Conservation (phyloP, 1,140 invertebrate species). For the Hyposmocoma kahamanoa region DNA sequence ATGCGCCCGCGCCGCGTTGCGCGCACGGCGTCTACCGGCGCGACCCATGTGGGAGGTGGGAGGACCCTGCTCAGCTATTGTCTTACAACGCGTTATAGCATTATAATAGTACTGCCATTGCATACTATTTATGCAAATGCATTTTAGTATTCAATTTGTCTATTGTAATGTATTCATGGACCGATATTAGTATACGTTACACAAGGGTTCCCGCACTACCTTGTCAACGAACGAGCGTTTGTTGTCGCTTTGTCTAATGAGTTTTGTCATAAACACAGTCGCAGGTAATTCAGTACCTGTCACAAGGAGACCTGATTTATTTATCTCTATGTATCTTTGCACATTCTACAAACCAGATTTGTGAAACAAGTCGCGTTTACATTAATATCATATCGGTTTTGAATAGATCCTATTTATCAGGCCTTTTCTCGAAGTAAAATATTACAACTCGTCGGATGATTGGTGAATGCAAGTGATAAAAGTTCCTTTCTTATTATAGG, state of each 20-base stretch:
- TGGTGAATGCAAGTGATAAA: constrained; percentile 16
- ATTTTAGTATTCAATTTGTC: constrained; percentile 62
- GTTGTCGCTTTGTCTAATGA: constrained; percentile 20
- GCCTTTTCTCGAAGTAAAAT: constrained; percentile 3
- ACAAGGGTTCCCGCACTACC: constrained; percentile 28
- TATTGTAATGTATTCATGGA: constrained; percentile 47
- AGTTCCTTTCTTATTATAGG: constrained; percentile 3
- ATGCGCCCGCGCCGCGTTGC: constrained; percentile 41
- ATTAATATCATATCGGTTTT: background rate
- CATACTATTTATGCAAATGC: constrained; percentile 65
- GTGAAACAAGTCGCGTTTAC: background rate
- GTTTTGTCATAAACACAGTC: constrained; percentile 3
- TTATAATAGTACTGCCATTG: constrained; percentile 55
- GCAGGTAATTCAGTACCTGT: background rate
- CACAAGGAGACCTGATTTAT: no score
- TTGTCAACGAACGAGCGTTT: constrained; percentile 28
- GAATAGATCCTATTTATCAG: background rate
- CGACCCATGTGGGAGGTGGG: constrained; percentile 57
- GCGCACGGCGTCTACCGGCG: constrained; percentile 8
- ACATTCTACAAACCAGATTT: no score
- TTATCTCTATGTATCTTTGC: no score
- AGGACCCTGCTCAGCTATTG: constrained; percentile 49
- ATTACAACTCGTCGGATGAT: constrained; percentile 12
- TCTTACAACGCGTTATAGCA: constrained; percentile 61
- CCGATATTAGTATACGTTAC: constrained; percentile 33